These are phyloP conservation scores for Trichonephila clavipes DNA, from an alignment of 1,140 invertebrate genomes.

Conservation along the genomic window DNA sequence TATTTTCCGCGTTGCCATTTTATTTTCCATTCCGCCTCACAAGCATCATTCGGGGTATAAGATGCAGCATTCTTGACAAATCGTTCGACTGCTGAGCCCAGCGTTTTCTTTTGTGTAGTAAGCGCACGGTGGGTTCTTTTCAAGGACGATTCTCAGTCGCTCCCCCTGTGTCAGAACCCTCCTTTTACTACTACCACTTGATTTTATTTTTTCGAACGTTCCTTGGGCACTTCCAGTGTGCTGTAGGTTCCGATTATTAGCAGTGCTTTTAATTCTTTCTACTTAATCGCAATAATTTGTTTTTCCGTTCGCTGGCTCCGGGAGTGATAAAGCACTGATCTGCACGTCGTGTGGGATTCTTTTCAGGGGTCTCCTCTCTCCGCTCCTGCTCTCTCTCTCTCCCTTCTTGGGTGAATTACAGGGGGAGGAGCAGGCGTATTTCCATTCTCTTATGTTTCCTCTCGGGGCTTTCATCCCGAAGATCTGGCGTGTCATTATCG, in stretches of 20 bases:
- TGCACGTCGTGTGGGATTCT: not conserved
- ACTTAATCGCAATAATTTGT: slow-evolving; percentile 76
- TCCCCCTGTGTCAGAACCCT: not conserved
- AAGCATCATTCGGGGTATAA: slow-evolving; percentile 33
- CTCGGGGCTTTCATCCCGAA: slow-evolving; percentile 40
- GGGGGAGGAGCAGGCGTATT: not conserved
- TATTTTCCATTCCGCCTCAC: slow-evolving; percentile 32
- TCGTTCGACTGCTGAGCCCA: slow-evolving; percentile 47
- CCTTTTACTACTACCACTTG: not conserved
- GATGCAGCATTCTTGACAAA: slow-evolving; percentile 75
- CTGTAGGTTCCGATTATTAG: slow-evolving; percentile 66
- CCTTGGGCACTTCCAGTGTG: not conserved
- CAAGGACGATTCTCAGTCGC: not conserved
- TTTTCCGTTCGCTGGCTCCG: slow-evolving; percentile 45
- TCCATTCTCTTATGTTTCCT: slow-evolving; percentile 57
- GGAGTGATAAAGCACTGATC: slow-evolving; percentile 60
- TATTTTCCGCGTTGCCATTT: slow-evolving; percentile 41
- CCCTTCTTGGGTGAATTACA: not conserved
- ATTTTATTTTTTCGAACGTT: slow-evolving; percentile 49
- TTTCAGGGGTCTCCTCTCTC: not conserved
- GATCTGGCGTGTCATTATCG: slow-evolving; percentile 37
- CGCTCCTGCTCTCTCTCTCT: not conserved
- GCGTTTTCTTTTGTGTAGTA: slow-evolving; percentile 59
- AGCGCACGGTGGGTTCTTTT: slow-evolving; percentile 37
- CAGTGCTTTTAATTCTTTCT: slow-evolving; percentile 53